Percentiles rank a stretch among this genome's conserved stretches.
Evolutionary conservation across 2,113 vertebrate species (phyloP).

Genomic region (Murina feae): DNA sequence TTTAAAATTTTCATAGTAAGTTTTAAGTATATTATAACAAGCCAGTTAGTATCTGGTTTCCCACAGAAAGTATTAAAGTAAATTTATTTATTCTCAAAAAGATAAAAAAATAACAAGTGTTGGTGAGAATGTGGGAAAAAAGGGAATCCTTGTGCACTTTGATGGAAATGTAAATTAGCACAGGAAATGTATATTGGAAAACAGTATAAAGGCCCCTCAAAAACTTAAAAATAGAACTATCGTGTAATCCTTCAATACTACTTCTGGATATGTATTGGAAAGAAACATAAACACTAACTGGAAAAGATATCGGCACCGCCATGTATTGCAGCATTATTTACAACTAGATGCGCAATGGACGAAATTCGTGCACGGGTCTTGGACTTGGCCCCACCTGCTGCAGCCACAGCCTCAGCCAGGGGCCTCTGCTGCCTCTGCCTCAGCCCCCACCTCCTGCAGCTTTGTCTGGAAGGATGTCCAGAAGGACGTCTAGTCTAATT

Average conservation of each 20-base stretch:
- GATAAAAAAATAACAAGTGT: background rate
- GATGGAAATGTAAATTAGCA: background rate
- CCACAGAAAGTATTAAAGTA: background rate
- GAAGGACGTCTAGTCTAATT: too few species aligned
- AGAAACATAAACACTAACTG: background rate
- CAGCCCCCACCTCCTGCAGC: too few species aligned
- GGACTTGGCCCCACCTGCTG: too few species aligned
- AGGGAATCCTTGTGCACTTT: background rate
- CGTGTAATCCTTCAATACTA: background rate
- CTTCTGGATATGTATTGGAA: background rate
- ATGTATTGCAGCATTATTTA: background rate
- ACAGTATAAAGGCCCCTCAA: background rate
- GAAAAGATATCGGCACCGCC: background rate
- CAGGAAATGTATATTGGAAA: background rate
- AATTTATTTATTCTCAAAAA: background rate
- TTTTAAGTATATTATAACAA: background rate
- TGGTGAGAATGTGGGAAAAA: background rate
- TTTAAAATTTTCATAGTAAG: constrained; percentile 10
- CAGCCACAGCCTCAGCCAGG: too few species aligned
- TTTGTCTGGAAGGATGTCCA: too few species aligned
- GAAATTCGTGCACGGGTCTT: too few species aligned
- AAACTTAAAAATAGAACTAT: background rate
- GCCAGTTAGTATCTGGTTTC: background rate
- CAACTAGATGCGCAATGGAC: too few species aligned
- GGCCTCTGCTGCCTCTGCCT: too few species aligned